Evolutionary conservation across 2,797 vertebrate species (phyloP), one percentile per base, ranked within the genome.

Genomic region (Acanthurus lineatus): DNA sequence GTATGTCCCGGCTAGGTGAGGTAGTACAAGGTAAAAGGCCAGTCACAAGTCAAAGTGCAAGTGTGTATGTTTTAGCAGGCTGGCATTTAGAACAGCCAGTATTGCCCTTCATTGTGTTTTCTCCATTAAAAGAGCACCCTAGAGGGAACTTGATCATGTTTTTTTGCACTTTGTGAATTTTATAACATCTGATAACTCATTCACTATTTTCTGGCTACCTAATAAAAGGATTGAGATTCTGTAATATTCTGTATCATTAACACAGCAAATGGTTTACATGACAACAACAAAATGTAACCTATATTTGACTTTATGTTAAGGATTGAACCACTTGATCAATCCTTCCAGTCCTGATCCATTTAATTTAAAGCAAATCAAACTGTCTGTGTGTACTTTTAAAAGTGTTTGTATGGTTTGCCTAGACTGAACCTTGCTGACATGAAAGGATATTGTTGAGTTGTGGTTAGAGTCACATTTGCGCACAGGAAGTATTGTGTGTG

Each of bases 401-500:
- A 17, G 20, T 4, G n/a, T 2, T 35, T 56, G 5, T 1, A 44
- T 3, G n/a, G 0, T 67, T 16, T 19, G 69, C 71, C 35, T n/a
- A 32, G 20, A 54, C 3, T 65, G 12, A 83, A 68, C 28, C 4
- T 10, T 53, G 15, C 11, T 66, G 8, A 25, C 14, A 6, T 9
- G 10, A 63, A 58, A 62, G 9, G 45, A 65, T 64, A 44, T 20
- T 28, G 10, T 25, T 0, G 19, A 38, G 40, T 45, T 81, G 72
- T 77, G 56, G 63, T 81, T 78, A 25, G 32, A 1, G 44, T 38
- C 49, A 42, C 32, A 69, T 68, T 9, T 68, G 48, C 20, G 49
- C 62, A 81, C 75, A 79, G 81, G 71, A 86, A 81, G 65, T 52
- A 6, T 16, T 59, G 44, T 10, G 0, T 25, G 11, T 69, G 4